phyloP scores from a whole-genome alignment of 2,113 vertebrate genomes.

The Isichthys henryi region DNA sequence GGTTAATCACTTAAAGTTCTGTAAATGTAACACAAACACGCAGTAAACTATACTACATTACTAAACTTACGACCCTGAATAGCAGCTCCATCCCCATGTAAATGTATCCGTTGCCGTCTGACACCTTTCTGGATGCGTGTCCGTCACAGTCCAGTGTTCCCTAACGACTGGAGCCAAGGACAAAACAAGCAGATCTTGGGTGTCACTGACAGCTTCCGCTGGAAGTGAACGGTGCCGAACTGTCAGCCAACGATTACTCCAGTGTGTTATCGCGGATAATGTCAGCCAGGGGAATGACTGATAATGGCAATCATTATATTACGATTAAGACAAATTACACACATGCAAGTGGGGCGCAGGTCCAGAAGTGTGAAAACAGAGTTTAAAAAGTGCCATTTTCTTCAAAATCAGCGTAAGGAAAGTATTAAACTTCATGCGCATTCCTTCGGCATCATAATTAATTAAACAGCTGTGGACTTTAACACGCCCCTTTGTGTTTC shows the following conservation, averaged over 20 bases:
- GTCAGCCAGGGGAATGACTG: neutral
- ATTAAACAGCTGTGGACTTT: neutral
- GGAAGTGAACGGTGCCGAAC: neutral
- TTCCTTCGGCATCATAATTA: neutral
- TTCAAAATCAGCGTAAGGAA: neutral
- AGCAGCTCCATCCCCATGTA: neutral
- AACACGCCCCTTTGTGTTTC: neutral
- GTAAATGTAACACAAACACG: neutral
- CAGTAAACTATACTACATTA: neutral
- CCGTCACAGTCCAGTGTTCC: neutral
- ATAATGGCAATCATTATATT: neutral
- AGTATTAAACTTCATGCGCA: neutral
- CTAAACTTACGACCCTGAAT: neutral
- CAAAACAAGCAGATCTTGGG: neutral
- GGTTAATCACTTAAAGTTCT: neutral
- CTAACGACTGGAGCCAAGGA: neutral
- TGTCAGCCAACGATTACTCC: neutral
- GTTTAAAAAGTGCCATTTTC: neutral
- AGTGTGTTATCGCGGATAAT: neutral
- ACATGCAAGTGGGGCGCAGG: neutral
- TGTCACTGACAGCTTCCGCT: neutral
- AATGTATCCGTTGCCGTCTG: neutral
- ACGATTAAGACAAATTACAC: neutral
- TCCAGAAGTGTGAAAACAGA: neutral
- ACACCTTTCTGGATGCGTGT: neutral